These are phyloP conservation scores for Psococerastis gibbosa DNA, from an alignment of 2,888 invertebrate species.

Conservation along the genomic window DNA sequence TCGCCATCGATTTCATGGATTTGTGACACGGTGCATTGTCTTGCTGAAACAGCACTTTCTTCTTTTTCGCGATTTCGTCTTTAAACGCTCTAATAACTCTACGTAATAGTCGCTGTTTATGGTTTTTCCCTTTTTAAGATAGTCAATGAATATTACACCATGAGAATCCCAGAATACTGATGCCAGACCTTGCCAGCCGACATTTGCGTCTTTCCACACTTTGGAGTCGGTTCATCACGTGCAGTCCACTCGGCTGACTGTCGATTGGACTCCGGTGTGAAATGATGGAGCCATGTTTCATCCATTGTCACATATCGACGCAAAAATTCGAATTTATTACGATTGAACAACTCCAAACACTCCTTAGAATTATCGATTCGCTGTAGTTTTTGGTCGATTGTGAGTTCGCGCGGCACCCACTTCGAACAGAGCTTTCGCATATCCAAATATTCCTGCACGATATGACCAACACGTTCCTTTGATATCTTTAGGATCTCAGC, in stretches of 20 bases:
- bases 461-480: conserved; percentile 18
- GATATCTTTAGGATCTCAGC: conserved; percentile 20
- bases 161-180: conserved; percentile 12
- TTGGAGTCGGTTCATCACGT: too few species aligned
- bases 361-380: conserved; percentile 20
- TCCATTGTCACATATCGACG: conserved; percentile 9
- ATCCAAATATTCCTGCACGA: conserved; percentile 19
- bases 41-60: conserved; percentile 12
- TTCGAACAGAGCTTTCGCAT: conserved; percentile 21
- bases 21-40: conserved; percentile 9
- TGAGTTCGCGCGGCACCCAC: conserved; percentile 23
- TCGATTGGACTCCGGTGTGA: conserved; percentile 11
- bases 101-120: neutral
- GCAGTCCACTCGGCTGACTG: neutral
- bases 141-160: conserved; percentile 9
- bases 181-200: conserved; percentile 9
- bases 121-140: conserved; percentile 4
- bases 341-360: conserved; percentile 17
- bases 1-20: conserved; percentile 16
- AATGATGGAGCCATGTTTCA: conserved; percentile 13
- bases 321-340: neutral
- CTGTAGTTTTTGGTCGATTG: conserved; percentile 20
- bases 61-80: neutral
- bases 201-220: too few species aligned
- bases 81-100: conserved; percentile 13